phyloP scores from a whole-genome alignment of 1,140 invertebrate species.

The Nylanderia fulva region DNA sequence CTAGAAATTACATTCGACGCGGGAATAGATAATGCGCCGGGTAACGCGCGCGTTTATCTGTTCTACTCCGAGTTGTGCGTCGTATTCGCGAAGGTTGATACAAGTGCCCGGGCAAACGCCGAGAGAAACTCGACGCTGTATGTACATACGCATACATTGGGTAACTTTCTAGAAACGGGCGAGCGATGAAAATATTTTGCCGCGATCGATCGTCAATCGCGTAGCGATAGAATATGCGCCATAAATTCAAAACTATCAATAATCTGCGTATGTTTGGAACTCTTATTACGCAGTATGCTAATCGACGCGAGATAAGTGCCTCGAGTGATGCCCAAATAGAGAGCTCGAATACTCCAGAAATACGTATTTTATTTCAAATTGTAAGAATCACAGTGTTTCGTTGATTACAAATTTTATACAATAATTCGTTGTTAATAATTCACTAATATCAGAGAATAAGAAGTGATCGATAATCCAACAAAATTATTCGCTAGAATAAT shows the following conservation, averaged over 20 bases:
- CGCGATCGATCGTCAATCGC: slow-evolving; percentile 32
- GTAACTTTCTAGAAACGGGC: slow-evolving; percentile 50
- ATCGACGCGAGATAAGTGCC: slow-evolving; percentile 8
- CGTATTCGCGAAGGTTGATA: slow-evolving; percentile 37
- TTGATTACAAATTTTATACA: neutral
- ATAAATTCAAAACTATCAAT: slow-evolving; percentile 27
- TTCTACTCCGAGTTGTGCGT: neutral
- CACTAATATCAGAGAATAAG: neutral
- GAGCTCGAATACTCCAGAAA: neutral
- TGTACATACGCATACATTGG: slow-evolving; percentile 13
- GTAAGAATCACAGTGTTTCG: neutral
- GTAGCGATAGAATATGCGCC: neutral
- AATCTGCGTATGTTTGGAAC: neutral
- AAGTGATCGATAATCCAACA: neutral
- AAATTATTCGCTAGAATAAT: neutral
- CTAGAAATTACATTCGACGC: slow-evolving; percentile 47
- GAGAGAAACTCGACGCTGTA: slow-evolving; percentile 29
- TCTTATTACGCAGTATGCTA: slow-evolving; percentile 10
- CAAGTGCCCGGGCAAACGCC: slow-evolving; percentile 35
- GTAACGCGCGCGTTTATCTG: slow-evolving; percentile 34
- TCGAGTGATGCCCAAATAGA: neutral
- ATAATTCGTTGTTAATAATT: neutral
- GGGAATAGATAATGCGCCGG: slow-evolving; percentile 34
- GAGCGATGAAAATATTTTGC: slow-evolving; percentile 36
- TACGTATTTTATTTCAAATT: neutral